Evolutionary conservation across 2,113 vertebrate genomes (phyloP).

Genomic region (Malurus cyaneus): DNA sequence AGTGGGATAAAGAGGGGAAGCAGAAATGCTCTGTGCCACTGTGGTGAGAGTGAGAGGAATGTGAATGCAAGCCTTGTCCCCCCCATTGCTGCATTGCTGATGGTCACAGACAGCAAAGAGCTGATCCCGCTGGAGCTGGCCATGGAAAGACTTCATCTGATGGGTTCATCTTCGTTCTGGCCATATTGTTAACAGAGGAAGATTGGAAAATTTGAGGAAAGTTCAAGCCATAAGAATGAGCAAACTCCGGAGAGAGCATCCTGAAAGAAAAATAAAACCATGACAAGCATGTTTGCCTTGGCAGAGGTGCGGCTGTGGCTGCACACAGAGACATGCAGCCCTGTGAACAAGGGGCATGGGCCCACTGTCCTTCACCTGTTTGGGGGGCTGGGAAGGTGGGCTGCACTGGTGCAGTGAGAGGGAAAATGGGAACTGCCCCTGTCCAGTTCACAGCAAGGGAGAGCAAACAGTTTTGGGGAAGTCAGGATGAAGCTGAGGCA

Average conservation of each 20-base stretch:
- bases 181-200: background rate
- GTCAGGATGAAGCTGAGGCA: background rate
- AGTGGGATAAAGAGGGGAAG: background rate
- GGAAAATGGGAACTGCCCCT: background rate
- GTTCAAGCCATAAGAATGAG: background rate
- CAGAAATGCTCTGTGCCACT: background rate
- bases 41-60: background rate
- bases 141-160: background rate
- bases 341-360: background rate
- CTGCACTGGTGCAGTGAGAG: background rate
- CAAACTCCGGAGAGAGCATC: background rate
- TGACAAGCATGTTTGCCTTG: constrained; percentile 28
- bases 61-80: fast-evolving
- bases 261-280: background rate
- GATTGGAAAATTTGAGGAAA: constrained; percentile 30
- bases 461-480: background rate
- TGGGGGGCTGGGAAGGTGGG: background rate
- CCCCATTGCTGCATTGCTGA: fast-evolving
- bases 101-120: background rate
- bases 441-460: fast-evolving
- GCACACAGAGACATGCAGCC: background rate
- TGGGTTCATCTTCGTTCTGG: background rate
- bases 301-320: background rate
- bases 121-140: fast-evolving
- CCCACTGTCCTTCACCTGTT: background rate